Conservation (phyloP, 2,888 invertebrate genomes). For the Eumerus sabulonum region DNA sequence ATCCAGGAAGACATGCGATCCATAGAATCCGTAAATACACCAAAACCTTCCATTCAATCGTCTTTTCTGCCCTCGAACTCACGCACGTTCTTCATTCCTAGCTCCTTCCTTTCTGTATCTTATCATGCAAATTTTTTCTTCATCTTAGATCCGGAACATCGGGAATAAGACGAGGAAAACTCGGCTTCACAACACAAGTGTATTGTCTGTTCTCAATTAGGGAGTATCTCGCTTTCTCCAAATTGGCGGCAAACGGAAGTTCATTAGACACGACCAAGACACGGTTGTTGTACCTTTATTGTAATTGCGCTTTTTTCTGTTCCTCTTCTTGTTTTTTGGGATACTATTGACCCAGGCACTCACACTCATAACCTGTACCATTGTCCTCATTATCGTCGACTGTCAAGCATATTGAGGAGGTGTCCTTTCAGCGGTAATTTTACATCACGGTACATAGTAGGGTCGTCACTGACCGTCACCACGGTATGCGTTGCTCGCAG, state of each 20-base stretch:
- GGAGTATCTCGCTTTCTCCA: constrained; percentile 5
- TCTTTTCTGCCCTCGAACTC: constrained; percentile 8
- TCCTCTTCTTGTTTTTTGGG: constrained; percentile 29
- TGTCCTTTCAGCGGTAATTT: constrained; percentile 41
- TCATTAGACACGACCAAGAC: constrained; percentile 54
- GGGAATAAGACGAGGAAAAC: constrained; percentile 53
- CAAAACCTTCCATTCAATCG: constrained; percentile 29
- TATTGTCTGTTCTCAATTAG: constrained; percentile 54
- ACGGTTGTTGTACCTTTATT: not conserved
- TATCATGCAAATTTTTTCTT: constrained; percentile 55
- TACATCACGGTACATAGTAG: constrained; percentile 11
- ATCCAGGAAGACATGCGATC: constrained; percentile 62
- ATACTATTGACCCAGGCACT: constrained; percentile 53
- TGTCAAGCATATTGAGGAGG: constrained; percentile 6
- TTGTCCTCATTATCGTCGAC: constrained; percentile 54
- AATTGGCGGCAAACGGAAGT: constrained; percentile 69
- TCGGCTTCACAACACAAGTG: constrained; percentile 23
- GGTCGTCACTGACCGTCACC: constrained; percentile 50
- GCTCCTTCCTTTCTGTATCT: constrained; percentile 17
- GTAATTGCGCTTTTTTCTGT: constrained; percentile 58
- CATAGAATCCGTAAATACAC: constrained; percentile 19
- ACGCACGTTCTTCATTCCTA: constrained; percentile 12
- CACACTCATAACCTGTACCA: constrained; percentile 57
- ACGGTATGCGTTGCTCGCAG: constrained; percentile 46
- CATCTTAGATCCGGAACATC: constrained; percentile 4